Evolutionary conservation across 2,888 invertebrate genomes (phyloP), one percentile per base, ranked within the genome.

Genomic region (Diarsia mendica): DNA sequence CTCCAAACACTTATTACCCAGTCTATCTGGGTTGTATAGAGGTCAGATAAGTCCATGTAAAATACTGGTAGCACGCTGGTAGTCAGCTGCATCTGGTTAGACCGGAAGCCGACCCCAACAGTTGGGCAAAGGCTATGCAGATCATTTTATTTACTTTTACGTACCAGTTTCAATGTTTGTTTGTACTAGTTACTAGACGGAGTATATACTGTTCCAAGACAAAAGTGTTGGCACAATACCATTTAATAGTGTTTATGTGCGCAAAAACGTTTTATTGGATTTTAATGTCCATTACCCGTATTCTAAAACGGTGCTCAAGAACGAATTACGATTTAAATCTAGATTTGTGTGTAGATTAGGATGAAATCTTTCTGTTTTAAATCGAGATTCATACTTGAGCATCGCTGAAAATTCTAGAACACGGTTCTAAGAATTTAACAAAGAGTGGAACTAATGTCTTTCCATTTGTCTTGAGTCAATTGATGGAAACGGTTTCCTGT

Each of bases 191-290:
- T 6, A 23, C 18, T 60, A 13, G n/a, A 68, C 28, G 2, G 28
- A 39, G 9, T 23, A 9, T n/a, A 64, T 33, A n/a, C 53, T 15
- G 48, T 33, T 55, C 53, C 44, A 11, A 63, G 44, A 28, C 23
- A 79, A 28, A 70, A 79, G 63, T 55, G 55, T 46, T 63, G 55
- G 20, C 53, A 49, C 63, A 44, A 78, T 63, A 55, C 28, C 15
- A 46, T 67, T 75, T 48, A 48, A 77, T 53, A 69, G 64, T 77
- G 55, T 58, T 49, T 58, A 51, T 79, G 61, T 53, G 71, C 61
- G 71, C 79, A 63, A 39, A 76, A 70, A 61, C 48, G 53, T 77
- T 77, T 77, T 77, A 77, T 77, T 79, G 51, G 48, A 79, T 79
- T 77, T 70, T 79, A 70, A 77, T 77, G 79, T 49, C 48, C 18